Evolutionary conservation across 2,113 vertebrate genomes (phyloP).

Genomic region (Periophthalmodon schlosseri): DNA sequence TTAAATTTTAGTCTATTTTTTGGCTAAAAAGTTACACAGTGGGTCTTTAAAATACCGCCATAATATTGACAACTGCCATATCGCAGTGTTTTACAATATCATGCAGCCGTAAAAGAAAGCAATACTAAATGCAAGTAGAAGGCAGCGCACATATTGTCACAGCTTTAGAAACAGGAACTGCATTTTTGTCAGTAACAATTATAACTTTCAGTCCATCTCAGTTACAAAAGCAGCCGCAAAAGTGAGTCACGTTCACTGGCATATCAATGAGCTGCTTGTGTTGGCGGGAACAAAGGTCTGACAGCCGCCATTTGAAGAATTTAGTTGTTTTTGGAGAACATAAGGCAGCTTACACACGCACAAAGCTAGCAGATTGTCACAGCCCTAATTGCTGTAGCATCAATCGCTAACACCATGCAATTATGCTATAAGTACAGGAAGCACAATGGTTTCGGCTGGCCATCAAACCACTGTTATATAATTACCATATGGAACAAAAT

Average conservation of each 20-base stretch:
- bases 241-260: constrained; percentile 52
- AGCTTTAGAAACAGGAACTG: constrained; percentile 22
- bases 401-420: constrained; percentile 17
- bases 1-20: too few relatives aligned
- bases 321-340: constrained; percentile 16
- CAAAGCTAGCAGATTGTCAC: constrained; percentile 35
- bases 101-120: too few relatives aligned
- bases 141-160: background rate
- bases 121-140: background rate
- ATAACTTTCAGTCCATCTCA: constrained; percentile 36
- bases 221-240: constrained; percentile 53
- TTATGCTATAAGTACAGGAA: constrained; percentile 19
- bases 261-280: constrained; percentile 51
- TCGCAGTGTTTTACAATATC: too few relatives aligned
- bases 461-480: background rate
- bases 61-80: too few relatives aligned
- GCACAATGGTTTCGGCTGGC: background rate
- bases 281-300: constrained; percentile 57
- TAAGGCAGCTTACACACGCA: constrained; percentile 39
- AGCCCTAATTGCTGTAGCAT: constrained; percentile 22
- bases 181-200: constrained; percentile 23
- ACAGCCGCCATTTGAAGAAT: constrained; percentile 34
- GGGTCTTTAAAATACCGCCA: too few relatives aligned
- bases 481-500: constrained; percentile 8
- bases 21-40: too few relatives aligned